phyloP scores from a whole-genome alignment of 2,113 vertebrate genomes.

The cattle (Bos taurus) region ARS-UCD2.0 NC_037328.1:11288501-11289000 shows the following conservation, averaged over 20 bases:
- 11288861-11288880: neutral
- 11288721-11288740: neutral
- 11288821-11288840: neutral
- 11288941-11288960: neutral
- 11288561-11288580: neutral
- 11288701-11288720: neutral
- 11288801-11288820: neutral
- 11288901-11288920: neutral
- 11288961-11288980: neutral
- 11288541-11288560: neutral
- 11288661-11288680: neutral
- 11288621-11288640: neutral
- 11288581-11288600: neutral
- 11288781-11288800: neutral
- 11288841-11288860: neutral
- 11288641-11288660: neutral
- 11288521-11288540: neutral
- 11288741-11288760: neutral
- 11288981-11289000: rapidly evolving
- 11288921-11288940: neutral
- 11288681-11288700: neutral
- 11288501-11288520: neutral
- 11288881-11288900: neutral
- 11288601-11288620: neutral
- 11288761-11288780: neutral